Percentiles rank a stretch among this genome's conserved stretches.
Conservation (phyloP, 2,113 vertebrate genomes). For the Solea senegalensis region DNA sequence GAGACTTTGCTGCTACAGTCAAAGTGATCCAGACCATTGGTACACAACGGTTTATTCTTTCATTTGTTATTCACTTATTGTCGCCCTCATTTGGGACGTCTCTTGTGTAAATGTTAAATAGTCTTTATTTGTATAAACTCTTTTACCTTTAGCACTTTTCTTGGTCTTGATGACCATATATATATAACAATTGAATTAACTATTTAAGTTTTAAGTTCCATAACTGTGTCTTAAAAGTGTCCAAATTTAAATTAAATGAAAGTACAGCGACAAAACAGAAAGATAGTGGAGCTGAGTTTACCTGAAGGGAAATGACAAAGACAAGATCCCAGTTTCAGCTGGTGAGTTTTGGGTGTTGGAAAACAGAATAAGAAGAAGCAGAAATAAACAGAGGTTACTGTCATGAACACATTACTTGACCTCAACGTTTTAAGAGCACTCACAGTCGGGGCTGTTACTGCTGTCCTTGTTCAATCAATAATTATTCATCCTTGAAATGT, state of each 20-base stretch:
- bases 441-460: conserved; percentile 76
- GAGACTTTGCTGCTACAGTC: too few relatives aligned
- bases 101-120: background rate
- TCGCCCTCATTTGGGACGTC: conserved; percentile 1
- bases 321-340: conserved; percentile 88
- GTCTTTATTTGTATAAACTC: too few relatives aligned
- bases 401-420: conserved; percentile 93
- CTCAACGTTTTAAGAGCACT: conserved; percentile 90
- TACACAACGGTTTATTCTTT: background rate
- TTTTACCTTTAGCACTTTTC: too few relatives aligned
- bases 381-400: conserved; percentile 69
- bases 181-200: too few relatives aligned
- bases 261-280: conserved; percentile 9
- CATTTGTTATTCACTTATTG: background rate
- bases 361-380: conserved; percentile 2
- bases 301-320: conserved; percentile 91
- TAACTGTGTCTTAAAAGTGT: conserved; percentile 2
- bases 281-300: conserved; percentile 85
- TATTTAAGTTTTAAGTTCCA: too few relatives aligned
- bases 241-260: background rate
- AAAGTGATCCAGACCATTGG: background rate
- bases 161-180: too few relatives aligned
- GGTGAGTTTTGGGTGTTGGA: conserved; percentile 57
- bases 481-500: conserved; percentile 90
- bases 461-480: conserved; percentile 87